Evolutionary conservation across 2,797 vertebrate species (phyloP), one percentile per base, ranked within the genome.

Genomic region (Fistularia tabacaria): DNA sequence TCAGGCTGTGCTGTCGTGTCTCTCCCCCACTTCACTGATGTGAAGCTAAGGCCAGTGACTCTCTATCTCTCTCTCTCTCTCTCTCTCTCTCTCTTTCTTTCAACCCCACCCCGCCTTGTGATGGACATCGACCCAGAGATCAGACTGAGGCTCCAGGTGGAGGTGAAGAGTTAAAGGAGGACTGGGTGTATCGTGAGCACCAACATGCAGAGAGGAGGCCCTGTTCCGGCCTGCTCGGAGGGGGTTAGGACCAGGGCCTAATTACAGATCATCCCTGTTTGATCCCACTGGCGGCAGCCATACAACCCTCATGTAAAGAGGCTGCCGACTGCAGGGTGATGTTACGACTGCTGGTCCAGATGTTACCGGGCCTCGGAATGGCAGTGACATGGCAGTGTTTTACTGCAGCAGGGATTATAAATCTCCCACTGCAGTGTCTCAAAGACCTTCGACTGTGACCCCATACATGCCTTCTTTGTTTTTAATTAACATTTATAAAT

Each of bases 241-340:
- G 12, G 46, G 50, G n/a, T 1, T 39, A 57, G 48, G 44, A 46
- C 8, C 13, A 68, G 51, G 48, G 11, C 42, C 57, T 85, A 84
- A 88, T 84, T 72, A 81, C 68, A 81, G 13, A 58, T 55, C 36
- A 40, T 47, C 41, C 37, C 45, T 6, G 71, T 82, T 80, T 83
- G 80, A 84, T 84, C 81, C 69, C 60, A 51, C 51, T 10, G 45
- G 56, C 48, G 15, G 48, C 63, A 51, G 58, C 39, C 25, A 3
- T 47, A 41, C 37, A 56, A 64, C 53, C 67, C 58, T 43, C 56
- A 66, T 79, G 71, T 77, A 49, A 63, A 55, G 15, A 47, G 13
- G 66, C 57, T 42, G 76, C 79, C 85, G 84, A 77, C 74, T 79
- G 80, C 43, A 57, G 1, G 41, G 47, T 51, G 64, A 62, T 47